A percentile compares a stretch with the other conserved stretches of the same genome.
phyloP scores from a whole-genome alignment of 2,113 vertebrate genomes.

The Danionella cerebrum region DNA sequence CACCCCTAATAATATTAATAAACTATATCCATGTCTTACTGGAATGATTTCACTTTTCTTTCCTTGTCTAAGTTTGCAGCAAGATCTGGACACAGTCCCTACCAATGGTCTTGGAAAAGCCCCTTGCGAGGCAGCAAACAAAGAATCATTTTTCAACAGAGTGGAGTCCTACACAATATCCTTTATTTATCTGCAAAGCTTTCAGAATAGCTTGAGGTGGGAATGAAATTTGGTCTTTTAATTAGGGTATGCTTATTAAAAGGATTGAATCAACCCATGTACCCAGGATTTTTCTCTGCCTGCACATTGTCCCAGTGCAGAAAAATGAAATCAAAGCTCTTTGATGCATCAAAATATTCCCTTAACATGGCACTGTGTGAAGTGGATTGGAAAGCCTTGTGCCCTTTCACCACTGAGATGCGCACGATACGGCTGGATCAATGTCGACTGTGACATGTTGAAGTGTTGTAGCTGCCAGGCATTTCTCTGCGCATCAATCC shows the following conservation, averaged over 20 bases:
- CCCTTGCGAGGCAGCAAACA: slow-evolving; percentile 76
- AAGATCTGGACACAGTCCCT: slow-evolving; percentile 38
- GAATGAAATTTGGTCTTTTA: background rate
- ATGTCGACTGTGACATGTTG: slow-evolving; percentile 80
- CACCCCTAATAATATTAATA: no score
- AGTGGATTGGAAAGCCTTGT: slow-evolving; percentile 83
- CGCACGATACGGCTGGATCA: slow-evolving; percentile 84
- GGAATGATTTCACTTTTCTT: background rate
- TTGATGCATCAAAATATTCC: slow-evolving; percentile 47
- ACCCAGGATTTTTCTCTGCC: background rate
- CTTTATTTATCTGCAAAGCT: slow-evolving; percentile 65
- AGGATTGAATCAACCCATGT: no score
- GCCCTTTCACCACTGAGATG: slow-evolving; percentile 80
- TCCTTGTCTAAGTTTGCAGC: slow-evolving; percentile 48
- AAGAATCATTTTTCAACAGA: slow-evolving; percentile 83
- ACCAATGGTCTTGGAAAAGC: slow-evolving; percentile 43
- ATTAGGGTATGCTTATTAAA: no score
- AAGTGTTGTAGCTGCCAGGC: slow-evolving; percentile 88
- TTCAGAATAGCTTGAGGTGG: background rate
- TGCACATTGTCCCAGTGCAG: no score
- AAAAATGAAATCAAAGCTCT: no score
- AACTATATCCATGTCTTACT: background rate
- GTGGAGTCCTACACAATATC: slow-evolving; percentile 95
- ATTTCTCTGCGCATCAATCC: slow-evolving; percentile 79
- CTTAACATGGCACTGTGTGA: slow-evolving; percentile 78